Evolutionary conservation across 2,888 invertebrate species (phyloP).

Genomic region (Ecliptopera silaceata): DNA sequence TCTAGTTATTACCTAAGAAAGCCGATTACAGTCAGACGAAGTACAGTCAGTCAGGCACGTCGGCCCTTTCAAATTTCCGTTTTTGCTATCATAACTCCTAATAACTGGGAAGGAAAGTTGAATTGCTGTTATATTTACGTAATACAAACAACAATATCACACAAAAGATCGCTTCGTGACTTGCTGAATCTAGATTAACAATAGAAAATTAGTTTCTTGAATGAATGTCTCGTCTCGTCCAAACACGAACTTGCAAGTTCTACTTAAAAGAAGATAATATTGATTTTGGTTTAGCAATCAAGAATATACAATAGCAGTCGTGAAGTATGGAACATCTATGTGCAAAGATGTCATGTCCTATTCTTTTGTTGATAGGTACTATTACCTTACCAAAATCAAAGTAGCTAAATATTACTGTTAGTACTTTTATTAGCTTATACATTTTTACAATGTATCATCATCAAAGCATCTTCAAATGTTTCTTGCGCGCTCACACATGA

Average conservation of each 20-base stretch:
- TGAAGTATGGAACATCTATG: no score
- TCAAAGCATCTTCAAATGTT: no score
- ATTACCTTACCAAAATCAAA: no score
- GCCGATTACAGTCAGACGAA: no score
- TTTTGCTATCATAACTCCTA: constrained; percentile 51
- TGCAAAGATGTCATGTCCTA: no score
- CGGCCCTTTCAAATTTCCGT: constrained; percentile 46
- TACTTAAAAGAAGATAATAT: no score
- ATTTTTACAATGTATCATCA: no score
- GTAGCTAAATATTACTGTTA: no score
- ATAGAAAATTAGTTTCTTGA: constrained; percentile 29
- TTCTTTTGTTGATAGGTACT: no score
- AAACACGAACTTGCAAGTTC: background rate
- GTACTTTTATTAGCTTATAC: no score
- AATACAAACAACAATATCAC: constrained; percentile 31
- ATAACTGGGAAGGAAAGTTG: constrained; percentile 55
- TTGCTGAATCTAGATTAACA: constrained; percentile 35
- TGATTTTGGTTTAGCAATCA: no score
- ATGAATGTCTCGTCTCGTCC: constrained; percentile 13
- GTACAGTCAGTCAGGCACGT: constrained; percentile 31
- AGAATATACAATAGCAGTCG: no score
- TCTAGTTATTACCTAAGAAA: background rate
- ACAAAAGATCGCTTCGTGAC: constrained; percentile 35
- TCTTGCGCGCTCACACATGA: background rate
- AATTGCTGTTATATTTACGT: constrained; percentile 56